Base-by-base conservation (phyloP, 2,113 vertebrate genomes). In the Barbus barbus region DNA sequence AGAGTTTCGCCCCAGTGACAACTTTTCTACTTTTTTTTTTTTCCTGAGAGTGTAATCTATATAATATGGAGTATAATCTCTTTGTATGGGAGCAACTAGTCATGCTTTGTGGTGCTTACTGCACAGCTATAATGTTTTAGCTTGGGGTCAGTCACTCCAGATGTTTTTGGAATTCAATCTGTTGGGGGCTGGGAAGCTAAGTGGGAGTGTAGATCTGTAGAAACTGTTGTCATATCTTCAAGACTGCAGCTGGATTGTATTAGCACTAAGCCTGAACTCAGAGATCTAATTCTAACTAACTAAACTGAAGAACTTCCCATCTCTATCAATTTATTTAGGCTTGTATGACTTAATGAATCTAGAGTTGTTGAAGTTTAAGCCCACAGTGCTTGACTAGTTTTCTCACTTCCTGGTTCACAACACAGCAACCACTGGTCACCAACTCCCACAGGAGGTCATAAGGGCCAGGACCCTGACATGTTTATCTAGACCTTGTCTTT, bases 171-270 rank as follows among this genome's bases (percentile, higher is more conserved):
- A 88, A 78, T 31, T 78, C 88, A 88, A 89, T 91, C 89, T 90
- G 78, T 81, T 88, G 67, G 88, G 80, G 86, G 90, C 91, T 91
- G 89, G 91, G 91, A 88, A 91, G 85, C 18, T 69, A 72, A 71
- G 80, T 53, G 31, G 9, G 31, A 31, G 3, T 82, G 65, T 51
- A 71, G 38, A 80, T 33, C 38, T 67, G 24, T 65, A 46, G 51
- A 78, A 61, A n/a, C 69, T 53, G 88, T 78, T 86, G 85, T 87
- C 79, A 78, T 81, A 88, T 79, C 82, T 90, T 88, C 89, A 86
- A 85, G 78, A 84, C 82, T 89, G 86, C 91, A 93, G 91, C 90
- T 93, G 92, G 89, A 91, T 79, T 74, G 88, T 84, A 87, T 93
- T 93, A 92, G 84, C 46, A 38, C 63, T 82, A 82, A 82, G 13